These are phyloP conservation scores for Cairina moschata DNA, from an alignment of 2,113 vertebrate genomes.

Conservation along the genomic window DNA sequence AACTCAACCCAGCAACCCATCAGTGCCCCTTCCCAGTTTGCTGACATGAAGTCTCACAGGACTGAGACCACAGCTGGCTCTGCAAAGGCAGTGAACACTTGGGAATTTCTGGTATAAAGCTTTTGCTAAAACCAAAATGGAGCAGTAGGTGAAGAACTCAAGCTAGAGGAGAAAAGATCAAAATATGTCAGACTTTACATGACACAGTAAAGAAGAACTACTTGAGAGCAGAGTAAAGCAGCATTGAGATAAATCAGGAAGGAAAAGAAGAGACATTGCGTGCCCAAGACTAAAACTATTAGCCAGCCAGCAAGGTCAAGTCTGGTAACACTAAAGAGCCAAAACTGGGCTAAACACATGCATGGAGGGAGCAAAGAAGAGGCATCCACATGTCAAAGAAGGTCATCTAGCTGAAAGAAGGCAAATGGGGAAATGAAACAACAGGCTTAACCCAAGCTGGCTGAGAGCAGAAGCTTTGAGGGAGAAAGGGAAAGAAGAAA, in stretches of 20 bases:
- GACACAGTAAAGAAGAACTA: neutral
- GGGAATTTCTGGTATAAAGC: neutral
- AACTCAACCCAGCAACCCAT: neutral
- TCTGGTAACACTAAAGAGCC: neutral
- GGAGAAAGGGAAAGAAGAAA: slow-evolving; percentile 49
- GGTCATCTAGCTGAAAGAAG: neutral
- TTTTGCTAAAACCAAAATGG: neutral
- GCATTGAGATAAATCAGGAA: neutral
- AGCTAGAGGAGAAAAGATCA: neutral
- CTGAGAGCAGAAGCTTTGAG: neutral
- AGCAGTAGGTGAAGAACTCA: neutral
- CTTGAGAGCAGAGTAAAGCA: neutral
- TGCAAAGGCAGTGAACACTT: neutral
- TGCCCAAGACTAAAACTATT: neutral
- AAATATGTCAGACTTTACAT: neutral
- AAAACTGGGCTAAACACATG: neutral
- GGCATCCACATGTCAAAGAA: neutral
- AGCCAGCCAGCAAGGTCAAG: neutral
- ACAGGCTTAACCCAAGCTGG: neutral
- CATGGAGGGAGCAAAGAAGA: neutral
- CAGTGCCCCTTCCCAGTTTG: neutral
- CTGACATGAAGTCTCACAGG: neutral
- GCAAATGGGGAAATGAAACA: slow-evolving; percentile 45
- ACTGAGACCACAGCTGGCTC: neutral
- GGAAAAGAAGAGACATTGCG: neutral